These are phyloP conservation scores for Steatornis caripensis DNA, from an alignment of 2,113 vertebrate genomes.

Conservation along the genomic window DNA sequence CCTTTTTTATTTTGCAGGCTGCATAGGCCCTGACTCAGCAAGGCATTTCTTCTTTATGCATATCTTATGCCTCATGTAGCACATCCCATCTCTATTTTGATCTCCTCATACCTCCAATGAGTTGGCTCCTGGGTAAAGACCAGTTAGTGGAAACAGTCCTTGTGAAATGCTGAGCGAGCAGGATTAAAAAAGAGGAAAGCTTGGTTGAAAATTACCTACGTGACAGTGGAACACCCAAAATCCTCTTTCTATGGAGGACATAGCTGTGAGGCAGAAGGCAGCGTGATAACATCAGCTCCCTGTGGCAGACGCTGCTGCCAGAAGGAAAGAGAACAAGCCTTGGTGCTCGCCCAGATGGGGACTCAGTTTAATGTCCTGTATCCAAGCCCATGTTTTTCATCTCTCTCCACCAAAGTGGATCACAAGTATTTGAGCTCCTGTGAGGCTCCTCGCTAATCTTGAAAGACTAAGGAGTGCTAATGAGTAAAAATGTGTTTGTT, in stretches of 20 bases:
- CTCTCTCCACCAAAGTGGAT: not conserved
- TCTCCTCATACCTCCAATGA: not conserved
- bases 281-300: not conserved
- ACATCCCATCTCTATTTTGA: not conserved
- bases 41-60: not conserved
- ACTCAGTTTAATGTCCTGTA: not conserved
- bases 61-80: not conserved
- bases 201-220: not conserved
- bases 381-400: not conserved
- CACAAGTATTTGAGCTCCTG: not conserved
- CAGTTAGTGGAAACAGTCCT: not conserved
- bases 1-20: not conserved
- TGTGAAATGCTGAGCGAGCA: not conserved
- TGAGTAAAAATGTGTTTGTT: not conserved
- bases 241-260: not conserved
- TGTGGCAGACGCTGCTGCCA: not conserved
- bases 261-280: not conserved
- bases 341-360: not conserved
- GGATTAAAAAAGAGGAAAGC: not conserved
- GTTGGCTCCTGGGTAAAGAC: not conserved
- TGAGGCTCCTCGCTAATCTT: not conserved
- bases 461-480: not conserved
- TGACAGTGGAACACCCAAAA: not conserved
- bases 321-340: not conserved
- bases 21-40: constrained; percentile 2